phyloP scores from a whole-genome alignment of 2,113 vertebrate genomes.

The Aspidoscelis tigris region DNA sequence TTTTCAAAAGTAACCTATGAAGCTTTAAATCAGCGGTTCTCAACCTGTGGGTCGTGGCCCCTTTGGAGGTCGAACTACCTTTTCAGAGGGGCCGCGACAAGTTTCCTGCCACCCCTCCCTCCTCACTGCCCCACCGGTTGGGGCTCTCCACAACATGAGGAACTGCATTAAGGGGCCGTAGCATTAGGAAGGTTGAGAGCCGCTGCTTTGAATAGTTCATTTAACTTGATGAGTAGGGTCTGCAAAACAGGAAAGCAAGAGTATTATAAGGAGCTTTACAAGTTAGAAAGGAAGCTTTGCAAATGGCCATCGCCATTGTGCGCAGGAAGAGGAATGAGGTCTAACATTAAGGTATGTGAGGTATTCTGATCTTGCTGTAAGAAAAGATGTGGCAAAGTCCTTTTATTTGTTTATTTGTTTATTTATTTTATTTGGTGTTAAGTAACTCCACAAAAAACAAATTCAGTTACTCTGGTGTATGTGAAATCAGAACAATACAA shows the following conservation, averaged over 20 bases:
- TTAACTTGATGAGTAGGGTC: neutral
- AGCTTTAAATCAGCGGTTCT: no score
- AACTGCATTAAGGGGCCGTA: no score
- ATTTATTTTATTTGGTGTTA: slow-evolving; percentile 96
- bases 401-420: slow-evolving; percentile 62
- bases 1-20: no score
- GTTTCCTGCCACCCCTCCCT: no score
- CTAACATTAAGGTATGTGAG: neutral
- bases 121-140: no score
- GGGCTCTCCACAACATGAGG: no score
- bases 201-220: neutral
- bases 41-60: no score
- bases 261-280: neutral
- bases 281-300: neutral
- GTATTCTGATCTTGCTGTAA: rapidly evolving
- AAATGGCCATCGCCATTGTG: neutral
- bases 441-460: slow-evolving; percentile 99
- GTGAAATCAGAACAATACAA: slow-evolving; percentile 94
- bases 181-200: no score
- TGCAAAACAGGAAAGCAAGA: neutral
- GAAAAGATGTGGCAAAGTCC: slow-evolving; percentile 58
- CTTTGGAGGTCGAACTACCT: no score
- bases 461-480: slow-evolving; percentile 94
- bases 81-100: no score
- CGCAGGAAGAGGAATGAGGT: neutral